These are phyloP conservation scores for Bungarus multicinctus DNA, from an alignment of 2,113 vertebrate species.

Conservation along the genomic window DNA sequence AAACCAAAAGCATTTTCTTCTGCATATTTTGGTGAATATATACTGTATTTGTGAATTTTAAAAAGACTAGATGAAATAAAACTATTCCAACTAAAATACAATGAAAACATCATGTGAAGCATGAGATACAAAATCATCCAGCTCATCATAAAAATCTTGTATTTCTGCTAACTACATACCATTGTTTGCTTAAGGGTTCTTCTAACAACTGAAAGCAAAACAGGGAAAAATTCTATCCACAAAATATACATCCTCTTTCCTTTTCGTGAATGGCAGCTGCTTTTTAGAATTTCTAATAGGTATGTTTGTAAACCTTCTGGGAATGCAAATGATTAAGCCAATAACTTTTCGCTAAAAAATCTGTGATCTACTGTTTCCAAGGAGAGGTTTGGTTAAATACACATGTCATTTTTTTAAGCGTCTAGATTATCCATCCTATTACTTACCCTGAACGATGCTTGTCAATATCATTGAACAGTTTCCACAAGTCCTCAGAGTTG, in stretches of 20 bases:
- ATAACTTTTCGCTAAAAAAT: neutral
- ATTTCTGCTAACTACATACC: neutral
- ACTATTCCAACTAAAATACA: neutral
- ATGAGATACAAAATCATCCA: neutral
- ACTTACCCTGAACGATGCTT: constrained; percentile 85
- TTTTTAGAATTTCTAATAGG: neutral
- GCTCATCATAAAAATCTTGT: neutral
- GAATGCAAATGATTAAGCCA: neutral
- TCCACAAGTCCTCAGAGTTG: constrained; percentile 85
- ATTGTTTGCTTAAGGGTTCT: neutral
- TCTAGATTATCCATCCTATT: neutral
- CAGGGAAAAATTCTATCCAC: neutral
- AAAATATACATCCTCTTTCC: constrained; percentile 7
- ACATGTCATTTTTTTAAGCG: neutral
- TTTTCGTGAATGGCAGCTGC: neutral
- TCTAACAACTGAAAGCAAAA: neutral
- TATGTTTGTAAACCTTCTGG: neutral
- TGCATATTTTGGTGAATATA: neutral
- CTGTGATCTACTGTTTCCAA: neutral
- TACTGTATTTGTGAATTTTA: neutral
- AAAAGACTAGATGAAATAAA: neutral
- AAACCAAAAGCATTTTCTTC: neutral
- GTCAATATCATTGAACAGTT: constrained; percentile 90
- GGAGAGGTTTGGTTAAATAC: neutral
- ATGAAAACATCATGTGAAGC: neutral